These are phyloP conservation scores for Oeneis ivallda DNA, from an alignment of 2,888 invertebrate genomes.

Conservation along the genomic window DNA sequence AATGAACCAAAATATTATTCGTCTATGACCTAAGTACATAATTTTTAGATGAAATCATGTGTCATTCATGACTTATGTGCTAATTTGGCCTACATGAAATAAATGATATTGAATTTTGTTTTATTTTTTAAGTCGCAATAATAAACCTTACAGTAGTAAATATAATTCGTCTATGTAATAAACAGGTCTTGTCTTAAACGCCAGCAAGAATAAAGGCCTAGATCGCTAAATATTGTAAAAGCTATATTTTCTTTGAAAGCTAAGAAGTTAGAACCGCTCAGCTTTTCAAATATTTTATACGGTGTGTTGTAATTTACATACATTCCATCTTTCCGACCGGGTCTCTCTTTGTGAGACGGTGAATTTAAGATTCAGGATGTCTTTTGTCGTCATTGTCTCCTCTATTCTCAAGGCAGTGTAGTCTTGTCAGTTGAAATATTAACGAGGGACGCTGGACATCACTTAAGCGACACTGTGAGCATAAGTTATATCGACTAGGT, in stretches of 20 bases:
- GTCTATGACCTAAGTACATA: too few species aligned
- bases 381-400: slow-evolving; percentile 22
- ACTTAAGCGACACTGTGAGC: slow-evolving; percentile 1
- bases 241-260: not conserved
- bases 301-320: slow-evolving; percentile 20
- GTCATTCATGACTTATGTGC: too few species aligned
- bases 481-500: not conserved
- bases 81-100: too few species aligned
- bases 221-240: not conserved
- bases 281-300: slow-evolving; percentile 21
- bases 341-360: slow-evolving; percentile 20
- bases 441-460: slow-evolving; percentile 17
- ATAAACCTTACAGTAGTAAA: too few species aligned
- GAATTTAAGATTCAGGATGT: slow-evolving; percentile 26
- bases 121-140: too few species aligned
- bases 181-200: not conserved
- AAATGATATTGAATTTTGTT: too few species aligned
- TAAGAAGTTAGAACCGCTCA: not conserved
- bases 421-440: slow-evolving; percentile 23
- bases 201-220: not conserved
- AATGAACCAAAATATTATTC: too few species aligned
- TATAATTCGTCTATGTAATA: not conserved
- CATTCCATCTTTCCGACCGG: slow-evolving; percentile 21
- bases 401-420: slow-evolving; percentile 12
- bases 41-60: too few species aligned